These are phyloP conservation scores for Nephrotoma guestfalica DNA, from an alignment of 2,888 invertebrate genomes.

Conservation along the genomic window DNA sequence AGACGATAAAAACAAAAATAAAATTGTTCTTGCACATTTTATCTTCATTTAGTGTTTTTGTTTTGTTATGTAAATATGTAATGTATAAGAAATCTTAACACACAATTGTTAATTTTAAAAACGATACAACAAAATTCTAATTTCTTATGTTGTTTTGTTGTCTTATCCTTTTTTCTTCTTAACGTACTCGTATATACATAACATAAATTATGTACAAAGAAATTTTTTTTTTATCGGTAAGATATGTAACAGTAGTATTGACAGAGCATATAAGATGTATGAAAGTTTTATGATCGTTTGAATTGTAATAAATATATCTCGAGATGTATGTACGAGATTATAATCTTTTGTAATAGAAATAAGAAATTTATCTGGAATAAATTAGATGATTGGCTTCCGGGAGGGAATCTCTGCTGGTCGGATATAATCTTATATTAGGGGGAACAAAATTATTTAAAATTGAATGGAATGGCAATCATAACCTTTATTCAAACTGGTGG, in stretches of 20 bases:
- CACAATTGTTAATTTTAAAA: neutral
- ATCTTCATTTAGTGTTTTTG: neutral
- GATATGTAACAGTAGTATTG: neutral
- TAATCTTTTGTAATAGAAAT: neutral
- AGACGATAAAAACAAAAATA: neutral
- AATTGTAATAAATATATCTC: neutral
- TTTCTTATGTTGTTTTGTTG: neutral
- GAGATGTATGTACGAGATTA: neutral
- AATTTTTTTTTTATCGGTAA: neutral
- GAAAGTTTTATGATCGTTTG: neutral
- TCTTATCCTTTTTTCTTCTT: neutral
- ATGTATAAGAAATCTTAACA: neutral
- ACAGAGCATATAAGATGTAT: neutral
- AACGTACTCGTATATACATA: neutral
- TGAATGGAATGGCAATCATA: too few relatives aligned
- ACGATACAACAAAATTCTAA: neutral
- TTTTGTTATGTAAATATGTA: neutral
- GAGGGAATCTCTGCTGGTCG: neutral
- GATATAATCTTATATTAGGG: too few relatives aligned
- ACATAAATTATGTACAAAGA: neutral
- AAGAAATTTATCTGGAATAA: neutral
- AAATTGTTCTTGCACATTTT: neutral
- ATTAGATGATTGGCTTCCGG: neutral
- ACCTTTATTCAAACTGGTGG: too few relatives aligned
- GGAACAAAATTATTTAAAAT: too few relatives aligned